A percentile compares a stretch with the other conserved stretches of the same genome.
Conservation (phyloP, 2,113 vertebrate genomes). For the Leucoraja erinaceus region DNA sequence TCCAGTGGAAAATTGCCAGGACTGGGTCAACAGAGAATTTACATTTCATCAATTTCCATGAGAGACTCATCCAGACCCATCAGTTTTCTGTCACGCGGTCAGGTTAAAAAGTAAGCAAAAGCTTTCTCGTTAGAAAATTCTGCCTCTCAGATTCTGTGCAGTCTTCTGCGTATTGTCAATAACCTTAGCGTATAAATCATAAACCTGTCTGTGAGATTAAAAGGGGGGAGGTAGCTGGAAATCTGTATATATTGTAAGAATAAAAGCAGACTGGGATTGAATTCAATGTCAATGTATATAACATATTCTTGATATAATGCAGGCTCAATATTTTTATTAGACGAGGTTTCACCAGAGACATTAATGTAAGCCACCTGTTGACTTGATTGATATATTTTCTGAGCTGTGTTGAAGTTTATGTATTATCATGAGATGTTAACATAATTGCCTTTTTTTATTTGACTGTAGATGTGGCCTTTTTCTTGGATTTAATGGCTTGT, state of each 20-base stretch:
- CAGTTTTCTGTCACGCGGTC: not conserved
- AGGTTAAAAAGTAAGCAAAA: not conserved
- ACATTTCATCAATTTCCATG: not conserved
- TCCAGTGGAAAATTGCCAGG: not conserved
- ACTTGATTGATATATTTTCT: constrained; percentile 32
- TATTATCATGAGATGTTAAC: constrained; percentile 8
- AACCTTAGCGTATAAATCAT: not conserved
- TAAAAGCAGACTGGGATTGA: constrained; percentile 22
- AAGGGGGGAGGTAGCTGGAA: constrained; percentile 27
- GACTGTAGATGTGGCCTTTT: not conserved
- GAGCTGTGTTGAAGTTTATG: constrained; percentile 1
- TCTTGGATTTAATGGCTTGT: not conserved
- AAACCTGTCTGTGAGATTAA: constrained; percentile 7
- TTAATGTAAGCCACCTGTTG: constrained; percentile 31
- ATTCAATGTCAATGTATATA: constrained; percentile 7
- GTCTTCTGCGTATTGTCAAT: constrained; percentile 4
- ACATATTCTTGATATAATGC: constrained; percentile 33
- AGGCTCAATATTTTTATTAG: constrained; percentile 35
- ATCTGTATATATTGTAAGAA: constrained; percentile 1
- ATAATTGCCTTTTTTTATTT: constrained; percentile 19
- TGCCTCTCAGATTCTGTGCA: not conserved
- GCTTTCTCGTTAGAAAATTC: not conserved
- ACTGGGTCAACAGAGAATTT: not conserved
- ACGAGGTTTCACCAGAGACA: not conserved
- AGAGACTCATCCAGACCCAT: not conserved